Base-by-base conservation (phyloP, 2,888 invertebrate genomes). In the Alviniconcha strummeri region DNA sequence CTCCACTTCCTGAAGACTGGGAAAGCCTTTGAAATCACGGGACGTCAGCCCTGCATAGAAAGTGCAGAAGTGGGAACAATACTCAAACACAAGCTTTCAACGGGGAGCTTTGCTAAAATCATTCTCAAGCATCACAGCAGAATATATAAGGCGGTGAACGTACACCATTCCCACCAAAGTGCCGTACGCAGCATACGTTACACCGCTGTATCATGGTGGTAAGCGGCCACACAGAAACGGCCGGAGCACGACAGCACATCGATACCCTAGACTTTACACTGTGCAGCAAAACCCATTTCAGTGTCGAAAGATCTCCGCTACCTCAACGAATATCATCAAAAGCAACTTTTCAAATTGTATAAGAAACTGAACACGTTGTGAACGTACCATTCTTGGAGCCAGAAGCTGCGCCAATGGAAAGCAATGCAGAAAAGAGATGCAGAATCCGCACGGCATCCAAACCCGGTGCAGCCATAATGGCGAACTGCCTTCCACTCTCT, bases 1-100 rank as follows among this genome's bases (percentile, higher is more conserved):
- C 17, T 64, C 76, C 54, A 82, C 82, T 82, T 82, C 82, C 82
- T 82, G 82, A 15, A 82, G 64, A 17, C 82, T 82, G 0, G 74
- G 82, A 54, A 82, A 75, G 11, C 82, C 82, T 54, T 64, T 60
- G 54, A 82, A 82, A 17, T 64, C 55, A 17, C 76, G 75, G 0
- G 76, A 64, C 52, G 64, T 54, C 82, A 82, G 13, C 9, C 82
- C 82, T 82, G 82, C 6, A 81, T 36, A 36, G 36, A 36, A 36
- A 36, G 36, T 36, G 36, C 36, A 36, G 36, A 36, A 36, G 36
- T 36, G 36, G 36, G 3, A 36, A 36, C 36, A 36, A 36, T 36
- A 36, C 36, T 36, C 36, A 36, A 36, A 36, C 36, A 36, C 36
- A 36, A 36, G 36, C 36, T 36, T 36, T 36, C 36, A 36, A 36